Evolutionary conservation across 2,113 vertebrate species (phyloP).

Genomic region (Smithornis capensis): DNA sequence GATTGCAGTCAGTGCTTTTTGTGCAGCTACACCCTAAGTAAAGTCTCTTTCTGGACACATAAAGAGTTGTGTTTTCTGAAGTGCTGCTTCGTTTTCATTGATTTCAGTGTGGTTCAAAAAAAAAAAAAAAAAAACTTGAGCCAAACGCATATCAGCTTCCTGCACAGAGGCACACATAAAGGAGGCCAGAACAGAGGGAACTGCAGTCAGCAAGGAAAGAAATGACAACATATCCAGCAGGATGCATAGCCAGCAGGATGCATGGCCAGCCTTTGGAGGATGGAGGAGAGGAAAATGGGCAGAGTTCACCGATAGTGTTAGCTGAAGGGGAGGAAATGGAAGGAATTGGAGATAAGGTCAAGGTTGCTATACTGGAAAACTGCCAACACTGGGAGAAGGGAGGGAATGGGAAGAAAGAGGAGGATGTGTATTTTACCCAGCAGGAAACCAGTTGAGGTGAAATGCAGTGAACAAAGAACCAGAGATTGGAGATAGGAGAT

Average conservation of each 20-base stretch:
- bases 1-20: background rate
- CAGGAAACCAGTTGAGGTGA: constrained; percentile 10
- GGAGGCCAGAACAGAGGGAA: background rate
- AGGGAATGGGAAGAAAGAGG: constrained; percentile 29
- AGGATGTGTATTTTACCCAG: constrained; percentile 8
- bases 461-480: background rate
- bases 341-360: constrained; percentile 32
- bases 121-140: background rate
- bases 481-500: background rate
- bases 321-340: constrained; percentile 38
- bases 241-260: constrained; percentile 32
- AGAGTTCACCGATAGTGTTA: background rate
- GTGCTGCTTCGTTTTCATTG: background rate
- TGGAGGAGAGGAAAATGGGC: background rate
- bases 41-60: background rate
- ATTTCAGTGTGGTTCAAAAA: background rate
- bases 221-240: constrained; percentile 35
- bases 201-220: background rate
- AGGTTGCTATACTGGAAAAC: constrained; percentile 27
- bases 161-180: background rate
- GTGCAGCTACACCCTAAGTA: background rate
- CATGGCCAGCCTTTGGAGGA: background rate
- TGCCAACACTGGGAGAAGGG: background rate
- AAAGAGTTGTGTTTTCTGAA: background rate
- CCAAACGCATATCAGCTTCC: constrained; percentile 4